Conservation (phyloP, 2,888 invertebrate species). For the Seira ritae region DNA sequence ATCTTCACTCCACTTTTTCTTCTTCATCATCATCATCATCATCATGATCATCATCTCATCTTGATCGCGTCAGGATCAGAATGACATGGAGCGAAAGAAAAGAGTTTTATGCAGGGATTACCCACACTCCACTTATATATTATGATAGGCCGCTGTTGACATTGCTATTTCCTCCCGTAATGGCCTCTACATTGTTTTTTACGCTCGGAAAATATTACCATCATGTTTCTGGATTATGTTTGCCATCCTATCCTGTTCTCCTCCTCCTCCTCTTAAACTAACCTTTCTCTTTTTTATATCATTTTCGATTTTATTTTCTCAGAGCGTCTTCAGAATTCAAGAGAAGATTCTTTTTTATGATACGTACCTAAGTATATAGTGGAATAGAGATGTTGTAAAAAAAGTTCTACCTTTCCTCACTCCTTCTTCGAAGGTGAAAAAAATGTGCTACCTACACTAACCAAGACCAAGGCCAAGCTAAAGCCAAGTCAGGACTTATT, state of each 20-base stretch:
- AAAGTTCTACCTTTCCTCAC: not conserved
- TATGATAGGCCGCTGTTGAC: not conserved
- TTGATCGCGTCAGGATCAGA: constrained; percentile 10
- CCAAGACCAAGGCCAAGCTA: no score
- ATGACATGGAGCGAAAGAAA: constrained; percentile 6
- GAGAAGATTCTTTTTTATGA: not conserved
- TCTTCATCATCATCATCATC: no score
- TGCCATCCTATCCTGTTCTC: not conserved
- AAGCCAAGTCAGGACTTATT: constrained; percentile 13
- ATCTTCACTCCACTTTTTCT: not conserved
- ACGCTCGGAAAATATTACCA: not conserved
- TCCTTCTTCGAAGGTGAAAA: constrained; percentile 4
- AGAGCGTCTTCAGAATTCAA: no score
- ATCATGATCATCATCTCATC: no score
- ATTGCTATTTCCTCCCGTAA: constrained; percentile 3
- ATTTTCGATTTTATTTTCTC: not conserved
- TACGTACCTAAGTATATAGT: not conserved
- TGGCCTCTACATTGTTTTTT: not conserved
- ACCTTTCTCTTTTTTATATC: no score
- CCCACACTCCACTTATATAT: not conserved
- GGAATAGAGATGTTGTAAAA: not conserved
- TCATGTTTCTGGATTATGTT: not conserved
- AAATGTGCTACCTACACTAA: no score
- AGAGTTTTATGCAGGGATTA: constrained; percentile 3
- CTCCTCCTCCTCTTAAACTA: not conserved